These are phyloP conservation scores for Toxostoma redivivum DNA, from an alignment of 2,113 vertebrate species.

Conservation along the genomic window DNA sequence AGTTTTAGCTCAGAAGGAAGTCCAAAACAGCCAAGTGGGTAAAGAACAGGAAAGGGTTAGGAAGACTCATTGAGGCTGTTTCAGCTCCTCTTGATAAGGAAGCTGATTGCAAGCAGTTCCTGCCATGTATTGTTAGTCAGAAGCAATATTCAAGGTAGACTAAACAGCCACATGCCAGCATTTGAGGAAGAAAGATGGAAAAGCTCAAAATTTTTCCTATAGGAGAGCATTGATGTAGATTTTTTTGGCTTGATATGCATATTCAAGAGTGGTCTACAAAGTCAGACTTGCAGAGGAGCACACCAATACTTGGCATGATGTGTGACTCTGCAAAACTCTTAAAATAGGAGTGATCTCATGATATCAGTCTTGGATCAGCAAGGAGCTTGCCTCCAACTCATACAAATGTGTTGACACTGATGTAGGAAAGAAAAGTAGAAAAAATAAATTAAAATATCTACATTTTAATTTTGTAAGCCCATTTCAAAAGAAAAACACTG, in stretches of 20 bases:
- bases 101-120: neutral
- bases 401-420: neutral
- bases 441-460: neutral
- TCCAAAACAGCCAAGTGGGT: neutral
- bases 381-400: neutral
- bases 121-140: neutral
- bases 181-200: neutral
- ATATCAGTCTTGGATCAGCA: neutral
- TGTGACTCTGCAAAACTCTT: neutral
- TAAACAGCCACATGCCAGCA: neutral
- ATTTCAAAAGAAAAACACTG: neutral
- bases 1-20: neutral
- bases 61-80: neutral
- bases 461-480: neutral
- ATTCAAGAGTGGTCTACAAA: neutral
- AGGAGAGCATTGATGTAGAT: neutral
- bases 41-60: neutral
- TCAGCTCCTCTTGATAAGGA: neutral
- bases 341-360: neutral
- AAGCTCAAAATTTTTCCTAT: neutral
- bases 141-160: neutral
- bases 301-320: neutral
- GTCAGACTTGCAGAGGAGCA: neutral
- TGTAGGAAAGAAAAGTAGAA: neutral
- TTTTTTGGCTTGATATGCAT: neutral